Conservation (phyloP, 2,797 vertebrate species). For the Lepilemur ruficaudatus region DNA sequence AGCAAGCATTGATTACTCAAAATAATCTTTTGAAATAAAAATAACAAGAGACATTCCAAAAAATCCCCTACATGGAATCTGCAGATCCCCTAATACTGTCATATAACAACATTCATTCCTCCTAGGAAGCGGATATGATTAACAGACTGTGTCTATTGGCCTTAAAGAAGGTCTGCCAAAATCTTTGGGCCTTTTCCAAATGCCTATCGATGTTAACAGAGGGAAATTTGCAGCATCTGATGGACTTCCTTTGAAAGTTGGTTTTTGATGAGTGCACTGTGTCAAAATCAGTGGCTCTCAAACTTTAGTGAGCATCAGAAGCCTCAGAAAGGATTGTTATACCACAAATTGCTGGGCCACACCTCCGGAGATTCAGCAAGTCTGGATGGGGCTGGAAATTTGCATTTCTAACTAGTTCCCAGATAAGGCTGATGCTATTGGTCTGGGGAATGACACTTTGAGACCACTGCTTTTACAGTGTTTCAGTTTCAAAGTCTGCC, state of each 20-base stretch:
- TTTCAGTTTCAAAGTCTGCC: neutral
- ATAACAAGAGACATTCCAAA: neutral
- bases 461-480: neutral
- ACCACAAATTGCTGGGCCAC: neutral
- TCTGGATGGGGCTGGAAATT: neutral
- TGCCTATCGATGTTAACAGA: neutral
- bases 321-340: neutral
- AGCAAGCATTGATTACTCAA: neutral
- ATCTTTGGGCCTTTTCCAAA: neutral
- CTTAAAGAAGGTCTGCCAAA: neutral
- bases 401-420: neutral
- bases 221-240: neutral
- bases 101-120: neutral
- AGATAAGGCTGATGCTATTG: neutral
- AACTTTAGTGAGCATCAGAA: neutral
- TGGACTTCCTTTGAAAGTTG: neutral
- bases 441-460: neutral
- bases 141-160: neutral
- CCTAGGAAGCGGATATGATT: neutral
- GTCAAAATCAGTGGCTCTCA: neutral
- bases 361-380: neutral
- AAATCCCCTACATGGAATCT: neutral
- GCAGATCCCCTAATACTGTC: neutral
- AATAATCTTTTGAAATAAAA: constrained; percentile 42
- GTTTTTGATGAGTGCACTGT: neutral